Evolutionary conservation across 1,140 invertebrate species (phyloP), one percentile per base, ranked within the genome.

Genomic region (Leptinotarsa lineolata): DNA sequence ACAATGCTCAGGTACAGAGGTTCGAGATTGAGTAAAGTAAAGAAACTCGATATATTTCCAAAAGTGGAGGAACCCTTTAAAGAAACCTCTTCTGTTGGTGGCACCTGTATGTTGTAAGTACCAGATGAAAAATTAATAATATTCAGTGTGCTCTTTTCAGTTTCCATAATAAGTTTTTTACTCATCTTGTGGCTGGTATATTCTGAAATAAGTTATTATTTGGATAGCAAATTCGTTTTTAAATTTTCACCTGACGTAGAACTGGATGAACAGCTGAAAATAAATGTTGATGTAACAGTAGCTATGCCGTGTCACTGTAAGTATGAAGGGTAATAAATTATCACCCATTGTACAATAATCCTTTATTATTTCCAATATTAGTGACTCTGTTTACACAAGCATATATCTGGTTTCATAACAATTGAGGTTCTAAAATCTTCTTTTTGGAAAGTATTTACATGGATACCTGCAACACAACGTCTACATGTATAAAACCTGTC

Each of bases 201-300:
- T 78, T 91, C 92, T 46, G 96, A 98, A 88, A 88, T 95, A 48
- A 86, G 84, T n/a, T 96, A 96, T 81, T 97, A 93, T 82, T 85
- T 93, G 70, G 90, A 94, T 77, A 93, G 93, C 81, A 91, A 92
- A 83, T 89, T 96, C 70, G 87, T 91, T 59, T 97, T 96, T 85
- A 91, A 93, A 85, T 98, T 97, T 86, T 89, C 91, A 81, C 95
- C 96, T 15, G 96, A 98, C 81, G 92, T 90, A n/a, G 92, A 97
- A 72, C 89, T 94, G 83, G 91, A 96, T 83, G 93, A 91, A 75
- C 97, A 96, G 85, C 84, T 98, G 30, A 91, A 93, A 84, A 93
- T 99, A 78, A 97, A 97, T 85, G 89, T 98, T 64, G 96, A 99
- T 84, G 90, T 99, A 61, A 98, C 96, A 6, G 91, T 99, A 16